A percentile compares a stretch with the other conserved stretches of the same genome.
These are phyloP conservation scores for Cirrhinus mrigala DNA, from an alignment of 2,797 vertebrate genomes.

Conservation along the genomic window DNA sequence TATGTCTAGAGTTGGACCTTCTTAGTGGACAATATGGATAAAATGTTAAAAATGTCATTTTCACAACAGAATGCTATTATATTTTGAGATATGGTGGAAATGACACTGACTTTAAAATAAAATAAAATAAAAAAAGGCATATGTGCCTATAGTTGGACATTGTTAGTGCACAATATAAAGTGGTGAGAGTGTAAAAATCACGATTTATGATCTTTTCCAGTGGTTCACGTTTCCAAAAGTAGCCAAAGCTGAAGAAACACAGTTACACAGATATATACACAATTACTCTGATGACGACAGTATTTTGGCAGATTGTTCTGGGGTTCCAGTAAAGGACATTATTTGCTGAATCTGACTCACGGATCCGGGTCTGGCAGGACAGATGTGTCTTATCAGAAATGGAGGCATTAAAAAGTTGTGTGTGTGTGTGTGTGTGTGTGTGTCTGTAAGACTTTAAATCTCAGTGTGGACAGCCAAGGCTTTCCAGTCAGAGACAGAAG, in stretches of 20 bases:
- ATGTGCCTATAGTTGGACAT: neutral
- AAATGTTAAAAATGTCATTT: too few species aligned
- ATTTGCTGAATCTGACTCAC: conserved; percentile 48
- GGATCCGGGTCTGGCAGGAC: neutral
- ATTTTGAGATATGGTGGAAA: neutral
- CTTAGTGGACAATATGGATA: neutral
- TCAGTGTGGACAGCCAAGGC: conserved; percentile 5
- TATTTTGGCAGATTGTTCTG: conserved; percentile 43
- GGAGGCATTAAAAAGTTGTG: neutral
- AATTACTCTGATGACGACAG: conserved; percentile 38
- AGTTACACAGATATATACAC: conserved; percentile 7
- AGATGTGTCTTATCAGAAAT: conserved; percentile 51
- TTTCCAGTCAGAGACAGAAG: conserved; percentile 37
- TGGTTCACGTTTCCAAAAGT: neutral
- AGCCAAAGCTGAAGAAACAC: conserved; percentile 3
- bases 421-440: neutral
- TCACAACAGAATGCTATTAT: neutral
- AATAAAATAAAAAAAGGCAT: neutral
- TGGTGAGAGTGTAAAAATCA: neutral
- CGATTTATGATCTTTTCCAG: neutral
- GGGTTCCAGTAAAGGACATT: conserved; percentile 46
- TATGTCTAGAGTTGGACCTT: neutral
- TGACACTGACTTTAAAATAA: neutral
- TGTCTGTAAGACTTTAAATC: conserved; percentile 11
- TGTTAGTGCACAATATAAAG: neutral